Evolutionary conservation across 1,140 invertebrate species (phyloP), one percentile per base, ranked within the genome.

Genomic region (Drosophila pruinosa): DNA sequence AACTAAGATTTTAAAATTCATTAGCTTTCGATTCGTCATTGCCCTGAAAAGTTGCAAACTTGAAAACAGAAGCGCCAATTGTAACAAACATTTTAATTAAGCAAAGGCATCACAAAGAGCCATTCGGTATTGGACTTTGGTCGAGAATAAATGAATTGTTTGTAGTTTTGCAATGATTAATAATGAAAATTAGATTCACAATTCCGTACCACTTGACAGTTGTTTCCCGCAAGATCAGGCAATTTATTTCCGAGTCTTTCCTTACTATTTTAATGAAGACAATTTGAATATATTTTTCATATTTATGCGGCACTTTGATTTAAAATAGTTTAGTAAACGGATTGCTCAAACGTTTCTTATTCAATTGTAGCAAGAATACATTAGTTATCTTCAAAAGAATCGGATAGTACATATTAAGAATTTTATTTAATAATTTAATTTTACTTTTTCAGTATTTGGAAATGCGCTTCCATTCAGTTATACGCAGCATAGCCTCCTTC

Each of bases 401-500:
- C n/a, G n/a, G n/a, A n/a, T n/a, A 21, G 2, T 19, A 21, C 10
- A 6, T 2, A 22, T 10, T 10, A 43, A 7, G 28, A 10, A 14
- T 15, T 3, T 8, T 28, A 10, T 15, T 7, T 8, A 10, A 10
- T 36, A 62, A 38, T 47, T 26, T 26, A 2, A 58, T 65, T 10
- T 57, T 14, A 2, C 4, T 17, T 31, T 73, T 68, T 10, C 92
- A 97, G 95, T 97, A 97, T 89, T 92, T 97, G 64, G 95, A 96
- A 78, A 90, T 94, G 67, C 91, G 95, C 62, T 96, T 96, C 80
- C 93, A 92, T 82, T 92, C 92, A 39, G 79, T 91, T 8, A 92
- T 96, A 39, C 92, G 95, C 36, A 93, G 93, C 48, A 91, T 95
- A 38, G 94, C 94, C 54, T 95, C 94, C 0, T 90, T 94, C 36